These are phyloP conservation scores for Dryobates pubescens DNA, from an alignment of 2,797 vertebrate species.

Conservation along the genomic window DNA sequence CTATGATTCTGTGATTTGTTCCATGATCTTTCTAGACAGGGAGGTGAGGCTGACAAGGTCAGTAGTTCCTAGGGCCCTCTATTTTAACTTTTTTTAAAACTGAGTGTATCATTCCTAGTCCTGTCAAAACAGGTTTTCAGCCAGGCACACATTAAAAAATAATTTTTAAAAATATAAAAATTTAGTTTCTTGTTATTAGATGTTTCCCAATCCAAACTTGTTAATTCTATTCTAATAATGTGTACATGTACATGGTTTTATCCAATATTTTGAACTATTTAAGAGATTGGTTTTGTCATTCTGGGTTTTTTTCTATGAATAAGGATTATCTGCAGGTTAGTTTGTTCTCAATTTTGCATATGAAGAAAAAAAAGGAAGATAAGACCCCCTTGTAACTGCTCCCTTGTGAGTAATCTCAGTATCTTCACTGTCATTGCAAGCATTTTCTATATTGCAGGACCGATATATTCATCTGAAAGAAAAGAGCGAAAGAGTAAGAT, in stretches of 20 bases:
- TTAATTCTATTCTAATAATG: not conserved
- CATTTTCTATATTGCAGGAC: fast-evolving
- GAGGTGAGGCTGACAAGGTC: too few species aligned
- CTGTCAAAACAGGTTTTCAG: not conserved
- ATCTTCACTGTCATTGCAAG: not conserved
- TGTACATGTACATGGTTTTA: not conserved
- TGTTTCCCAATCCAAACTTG: not conserved
- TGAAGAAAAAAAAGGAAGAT: not conserved
- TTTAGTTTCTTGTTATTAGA: not conserved
- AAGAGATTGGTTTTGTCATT: not conserved
- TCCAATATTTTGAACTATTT: not conserved
- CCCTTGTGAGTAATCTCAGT: not conserved
- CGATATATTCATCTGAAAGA: not conserved
- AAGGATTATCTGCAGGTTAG: not conserved
- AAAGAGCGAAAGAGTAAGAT: not conserved
- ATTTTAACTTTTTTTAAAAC: too few species aligned
- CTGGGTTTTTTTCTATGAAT: not conserved
- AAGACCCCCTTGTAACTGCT: not conserved
- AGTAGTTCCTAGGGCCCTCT: too few species aligned
- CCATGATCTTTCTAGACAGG: too few species aligned
- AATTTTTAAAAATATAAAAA: too few species aligned
- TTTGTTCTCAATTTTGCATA: not conserved
- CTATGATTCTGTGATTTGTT: too few species aligned
- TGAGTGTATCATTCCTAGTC: not conserved
- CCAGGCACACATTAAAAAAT: not conserved